Conservation (phyloP, 2,113 vertebrate genomes). For the Scytalopus superciliaris region DNA sequence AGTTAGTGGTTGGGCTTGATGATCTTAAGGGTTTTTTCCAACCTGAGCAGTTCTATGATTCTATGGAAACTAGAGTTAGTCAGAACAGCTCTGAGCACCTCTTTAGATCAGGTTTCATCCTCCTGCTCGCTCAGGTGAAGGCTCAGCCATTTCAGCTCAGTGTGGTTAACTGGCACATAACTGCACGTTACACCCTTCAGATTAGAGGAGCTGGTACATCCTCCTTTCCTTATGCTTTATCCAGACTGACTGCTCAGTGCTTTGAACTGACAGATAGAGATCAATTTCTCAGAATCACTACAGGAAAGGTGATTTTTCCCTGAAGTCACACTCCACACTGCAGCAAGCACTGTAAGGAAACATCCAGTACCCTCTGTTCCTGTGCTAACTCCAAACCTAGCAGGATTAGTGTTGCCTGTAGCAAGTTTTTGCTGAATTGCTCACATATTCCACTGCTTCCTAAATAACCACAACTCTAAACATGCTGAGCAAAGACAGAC, state of each 20-base stretch:
- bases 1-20: background rate
- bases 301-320: background rate
- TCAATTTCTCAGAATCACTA: background rate
- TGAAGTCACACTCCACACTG: background rate
- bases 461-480: background rate
- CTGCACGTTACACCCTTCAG: background rate
- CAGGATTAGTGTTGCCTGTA: background rate
- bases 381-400: background rate
- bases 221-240: background rate
- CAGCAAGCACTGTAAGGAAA: background rate
- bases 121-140: background rate
- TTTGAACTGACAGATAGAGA: background rate
- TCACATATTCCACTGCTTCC: background rate
- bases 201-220: background rate
- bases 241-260: background rate
- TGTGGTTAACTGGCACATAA: background rate
- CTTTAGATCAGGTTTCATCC: background rate
- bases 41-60: background rate
- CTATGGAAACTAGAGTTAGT: background rate
- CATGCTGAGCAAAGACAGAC: background rate
- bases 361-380: background rate
- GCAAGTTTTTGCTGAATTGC: background rate
- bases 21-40: background rate
- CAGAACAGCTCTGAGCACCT: background rate
- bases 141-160: background rate